Base-by-base conservation (phyloP, 2,797 vertebrate genomes). In the Acanthurus lineatus region DNA sequence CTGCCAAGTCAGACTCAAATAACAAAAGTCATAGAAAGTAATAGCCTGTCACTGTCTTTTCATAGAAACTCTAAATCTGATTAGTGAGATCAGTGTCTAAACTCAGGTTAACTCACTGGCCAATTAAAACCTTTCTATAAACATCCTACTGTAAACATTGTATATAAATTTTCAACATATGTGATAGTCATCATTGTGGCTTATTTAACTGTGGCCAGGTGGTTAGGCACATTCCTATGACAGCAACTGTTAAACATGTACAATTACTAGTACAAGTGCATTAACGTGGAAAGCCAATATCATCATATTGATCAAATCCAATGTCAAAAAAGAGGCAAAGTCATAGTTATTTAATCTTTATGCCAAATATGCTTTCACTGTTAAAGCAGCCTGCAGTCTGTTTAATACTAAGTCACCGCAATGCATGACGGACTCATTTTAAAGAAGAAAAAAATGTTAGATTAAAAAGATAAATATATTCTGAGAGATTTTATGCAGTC, bases 351-450 rank as follows among this genome's bases (percentile, higher is more conserved):
- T 93, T 89, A 93, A 94, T 92, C 87, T 86, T 89, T 76, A 91
- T 91, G 94, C 92, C 94, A 96, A 96, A 92, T 95, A 93, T 93
- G 92, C 93, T 95, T 96, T 96, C 80, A 92, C 87, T 65, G 68
- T 72, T 74, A 79, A 58, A 76, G 72, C 54, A 52, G 49, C 66
- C 48, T 75, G 49, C 49, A 54, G 45, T 69, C 65, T 81, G 77
- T 81, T 77, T 69, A 76, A 85, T 69, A 85, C 82, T 69, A 77
- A 72, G 32, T 69, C 47, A 65, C 70, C 79, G 77, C 53, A 48
- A 65, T 38, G 16, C 44, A 69, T 60, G 77, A 76, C 71, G 80
- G 54, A 54, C 47, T 77, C 12, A 2, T 82, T 81, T 78, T 12
- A 72, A 70, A 77, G 58, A 71, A 63, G 25, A n/a, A 73, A 72